These are phyloP conservation scores for Lycaon pictus DNA, from an alignment of 2,113 vertebrate genomes.

Conservation along the genomic window DNA sequence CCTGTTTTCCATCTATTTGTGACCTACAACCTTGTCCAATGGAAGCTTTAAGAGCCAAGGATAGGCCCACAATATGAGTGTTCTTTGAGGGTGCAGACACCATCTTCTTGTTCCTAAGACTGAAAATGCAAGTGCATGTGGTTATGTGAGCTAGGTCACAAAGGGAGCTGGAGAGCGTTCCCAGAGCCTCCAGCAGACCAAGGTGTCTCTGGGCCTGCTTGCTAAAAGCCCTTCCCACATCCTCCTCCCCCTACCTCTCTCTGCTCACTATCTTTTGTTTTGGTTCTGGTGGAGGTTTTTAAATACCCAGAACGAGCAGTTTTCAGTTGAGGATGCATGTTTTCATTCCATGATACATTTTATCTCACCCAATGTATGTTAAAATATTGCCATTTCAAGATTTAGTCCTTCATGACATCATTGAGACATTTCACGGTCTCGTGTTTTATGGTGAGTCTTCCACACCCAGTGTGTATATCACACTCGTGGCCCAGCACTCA, in stretches of 20 bases:
- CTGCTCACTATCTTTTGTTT: background rate
- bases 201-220: background rate
- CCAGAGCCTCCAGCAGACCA: too few relatives aligned
- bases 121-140: background rate
- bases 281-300: background rate
- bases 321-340: background rate
- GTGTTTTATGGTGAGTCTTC: background rate
- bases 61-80: fast-evolving
- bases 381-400: background rate
- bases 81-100: background rate
- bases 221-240: background rate
- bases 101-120: background rate
- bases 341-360: background rate
- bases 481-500: background rate
- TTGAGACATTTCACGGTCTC: background rate
- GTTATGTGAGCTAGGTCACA: background rate
- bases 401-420: background rate
- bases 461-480: background rate
- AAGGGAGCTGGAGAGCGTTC: background rate
- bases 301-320: background rate
- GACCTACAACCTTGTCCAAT: background rate
- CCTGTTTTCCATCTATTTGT: background rate
- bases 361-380: background rate
- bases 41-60: background rate
- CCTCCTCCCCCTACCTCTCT: background rate